Conservation (phyloP, 2,888 invertebrate genomes). For the Scaptodrosophila latifasciaeformis region DNA sequence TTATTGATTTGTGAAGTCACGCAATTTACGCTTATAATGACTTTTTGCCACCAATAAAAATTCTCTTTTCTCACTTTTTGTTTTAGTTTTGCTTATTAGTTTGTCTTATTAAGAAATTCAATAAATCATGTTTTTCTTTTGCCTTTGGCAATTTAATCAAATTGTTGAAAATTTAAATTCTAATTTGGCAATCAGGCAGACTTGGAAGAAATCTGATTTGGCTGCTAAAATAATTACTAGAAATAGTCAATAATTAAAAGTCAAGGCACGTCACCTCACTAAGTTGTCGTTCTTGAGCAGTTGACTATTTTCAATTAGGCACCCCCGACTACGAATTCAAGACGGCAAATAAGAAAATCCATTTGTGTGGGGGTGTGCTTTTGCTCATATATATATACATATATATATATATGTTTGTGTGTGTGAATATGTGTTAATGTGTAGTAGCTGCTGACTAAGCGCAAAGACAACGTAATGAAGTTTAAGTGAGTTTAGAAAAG, state of each 20-base stretch:
- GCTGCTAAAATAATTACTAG: slow-evolving; percentile 32
- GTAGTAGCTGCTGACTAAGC: slow-evolving; percentile 48
- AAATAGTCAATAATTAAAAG: slow-evolving; percentile 55
- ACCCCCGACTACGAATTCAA: slow-evolving; percentile 18
- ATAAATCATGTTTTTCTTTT: too few species aligned
- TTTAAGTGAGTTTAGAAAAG: slow-evolving; percentile 47
- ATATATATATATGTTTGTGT: not conserved
- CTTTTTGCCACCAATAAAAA: not conserved
- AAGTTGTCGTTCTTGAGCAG: slow-evolving; percentile 14
- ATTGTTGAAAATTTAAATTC: too few species aligned
- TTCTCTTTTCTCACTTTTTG: not conserved
- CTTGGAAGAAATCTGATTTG: too few species aligned
- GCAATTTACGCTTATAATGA: slow-evolving; percentile 44
- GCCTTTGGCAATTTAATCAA: too few species aligned
- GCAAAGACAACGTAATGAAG: slow-evolving; percentile 47
- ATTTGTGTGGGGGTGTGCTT: slow-evolving; percentile 3
- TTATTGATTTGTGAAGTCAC: slow-evolving; percentile 69
- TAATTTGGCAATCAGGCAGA: too few species aligned
- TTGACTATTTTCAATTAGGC: slow-evolving; percentile 55
- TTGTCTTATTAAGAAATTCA: not conserved
- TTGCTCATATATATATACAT: too few species aligned
- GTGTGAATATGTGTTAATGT: not conserved
- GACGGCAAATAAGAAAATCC: too few species aligned
- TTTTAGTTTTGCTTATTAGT: slow-evolving; percentile 19
- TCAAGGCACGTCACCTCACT: slow-evolving; percentile 2